Evolutionary conservation across 2,113 vertebrate genomes (phyloP), one percentile per base, ranked within the genome.

Genomic region (Oryzias celebensis): DNA sequence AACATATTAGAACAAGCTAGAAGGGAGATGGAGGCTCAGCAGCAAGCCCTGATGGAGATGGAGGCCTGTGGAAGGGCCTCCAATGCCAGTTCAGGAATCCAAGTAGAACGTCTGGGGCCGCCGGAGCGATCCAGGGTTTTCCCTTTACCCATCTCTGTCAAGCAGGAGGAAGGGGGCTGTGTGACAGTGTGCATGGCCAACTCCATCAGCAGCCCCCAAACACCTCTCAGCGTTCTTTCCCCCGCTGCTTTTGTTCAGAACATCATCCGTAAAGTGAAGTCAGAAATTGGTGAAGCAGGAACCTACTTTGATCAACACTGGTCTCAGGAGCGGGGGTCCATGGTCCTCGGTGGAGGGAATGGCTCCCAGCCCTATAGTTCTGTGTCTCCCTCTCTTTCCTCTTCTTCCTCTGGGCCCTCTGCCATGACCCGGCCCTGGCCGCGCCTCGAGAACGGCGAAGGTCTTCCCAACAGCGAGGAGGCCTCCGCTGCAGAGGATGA

Each of bases 261-360:
- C 90, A 99, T 99, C 78, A 99, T 99, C 85, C 94, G 95, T 1
- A 96, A 97, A 87, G 97, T 99, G 65, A 99, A 99, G 82, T 95
- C 97, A 0, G 97, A 98, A 88, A 98, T 99, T 0, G 96, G 96
- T 0, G 96, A 99, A 0, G 94, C 94, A 0, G 95, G 97, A 59
- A 90, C 94, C 44, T 98, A 96, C 80, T 97, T 98, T 0, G 95
- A 98, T 84, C 96, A 98, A 85, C 97, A 98, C 88, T 99, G 97
- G 96, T 96, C 95, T 0, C 93, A 94, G 0, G 96, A 98, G 78
- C 91, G 94, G 0, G 92, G 87, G 0, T 50, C 86, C 0, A 52
- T 85, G 66, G 80, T 73, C 18, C 58, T 84, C 1, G 17, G 48
- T 0, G 52, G 69, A 67, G 74, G 87, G 62, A 36, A 69, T 1